phyloP scores from a whole-genome alignment of 2,797 vertebrate species.

The Poecilia gillii region DNA sequence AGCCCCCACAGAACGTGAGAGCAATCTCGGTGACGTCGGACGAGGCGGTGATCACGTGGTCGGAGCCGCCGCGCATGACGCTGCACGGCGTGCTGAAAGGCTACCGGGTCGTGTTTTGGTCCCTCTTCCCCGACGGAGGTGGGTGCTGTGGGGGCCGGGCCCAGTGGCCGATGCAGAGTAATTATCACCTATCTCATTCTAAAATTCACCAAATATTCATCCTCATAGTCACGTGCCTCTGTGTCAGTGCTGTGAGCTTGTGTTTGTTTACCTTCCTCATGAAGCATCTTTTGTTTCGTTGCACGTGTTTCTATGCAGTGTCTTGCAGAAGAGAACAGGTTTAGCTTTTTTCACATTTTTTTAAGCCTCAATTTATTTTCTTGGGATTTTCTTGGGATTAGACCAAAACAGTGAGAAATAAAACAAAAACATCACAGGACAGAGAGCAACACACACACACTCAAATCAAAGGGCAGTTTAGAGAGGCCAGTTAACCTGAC shows the following conservation, averaged over 20 bases:
- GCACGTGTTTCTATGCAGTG: conserved; percentile 28
- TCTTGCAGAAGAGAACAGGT: neutral
- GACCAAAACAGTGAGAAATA: neutral
- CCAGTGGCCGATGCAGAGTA: conserved; percentile 81
- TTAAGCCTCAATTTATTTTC: neutral
- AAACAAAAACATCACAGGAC: neutral
- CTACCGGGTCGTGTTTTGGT: conserved; percentile 96
- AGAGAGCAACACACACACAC: neutral
- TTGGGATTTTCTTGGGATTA: neutral
- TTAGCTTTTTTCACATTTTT: neutral
- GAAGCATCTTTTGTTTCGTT: conserved; percentile 43
- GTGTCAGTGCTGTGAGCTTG: conserved; percentile 48
- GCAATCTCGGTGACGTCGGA: conserved; percentile 97
- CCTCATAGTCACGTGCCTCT: conserved; percentile 25
- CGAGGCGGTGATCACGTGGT: conserved; percentile 96
- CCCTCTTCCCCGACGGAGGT: conserved; percentile 96
- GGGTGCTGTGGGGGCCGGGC: conserved; percentile 83
- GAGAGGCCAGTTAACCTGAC: neutral
- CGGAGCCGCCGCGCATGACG: conserved; percentile 93
- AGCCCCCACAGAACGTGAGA: conserved; percentile 94
- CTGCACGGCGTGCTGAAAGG: conserved; percentile 98
- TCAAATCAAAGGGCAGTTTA: neutral
- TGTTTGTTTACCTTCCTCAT: conserved; percentile 46
- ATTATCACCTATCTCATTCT: conserved; percentile 82
- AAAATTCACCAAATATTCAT: conserved; percentile 47